Conservation (phyloP, 2,113 vertebrate species). For the Panthera leo region DNA sequence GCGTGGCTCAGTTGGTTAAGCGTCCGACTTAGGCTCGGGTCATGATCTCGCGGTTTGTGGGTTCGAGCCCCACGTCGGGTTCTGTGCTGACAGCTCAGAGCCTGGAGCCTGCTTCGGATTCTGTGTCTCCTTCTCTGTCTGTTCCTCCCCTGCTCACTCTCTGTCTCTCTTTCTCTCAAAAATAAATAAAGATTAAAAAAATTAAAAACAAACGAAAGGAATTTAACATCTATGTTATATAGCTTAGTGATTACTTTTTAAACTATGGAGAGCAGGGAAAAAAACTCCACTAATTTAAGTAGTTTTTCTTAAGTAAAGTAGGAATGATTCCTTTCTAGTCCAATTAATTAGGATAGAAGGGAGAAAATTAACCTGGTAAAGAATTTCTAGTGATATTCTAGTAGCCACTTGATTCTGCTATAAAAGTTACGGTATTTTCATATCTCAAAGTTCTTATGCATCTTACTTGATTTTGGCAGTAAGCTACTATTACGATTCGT, state of each 20-base stretch:
- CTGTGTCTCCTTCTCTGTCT: no score
- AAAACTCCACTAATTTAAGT: background rate
- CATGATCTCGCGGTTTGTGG: no score
- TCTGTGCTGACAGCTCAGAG: no score
- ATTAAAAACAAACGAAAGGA: background rate
- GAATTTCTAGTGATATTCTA: background rate
- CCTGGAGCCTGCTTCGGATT: no score
- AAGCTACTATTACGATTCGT: background rate
- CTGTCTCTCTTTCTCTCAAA: no score
- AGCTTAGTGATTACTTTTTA: conserved; percentile 47
- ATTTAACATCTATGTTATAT: background rate
- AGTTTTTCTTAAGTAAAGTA: background rate
- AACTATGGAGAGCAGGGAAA: background rate
- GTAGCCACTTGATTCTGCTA: background rate
- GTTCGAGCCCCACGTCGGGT: no score
- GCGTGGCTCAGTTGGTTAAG: no score
- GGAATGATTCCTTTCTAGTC: background rate
- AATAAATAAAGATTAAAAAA: no score
- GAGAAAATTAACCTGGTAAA: background rate
- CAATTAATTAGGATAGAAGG: background rate
- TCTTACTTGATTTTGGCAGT: background rate
- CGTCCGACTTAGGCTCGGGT: no score
- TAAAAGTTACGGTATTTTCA: background rate
- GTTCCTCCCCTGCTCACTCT: no score
- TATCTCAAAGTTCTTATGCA: background rate